These are phyloP conservation scores for Odocoileus hemionus DNA, from an alignment of 2,113 vertebrate genomes.

Conservation along the genomic window DNA sequence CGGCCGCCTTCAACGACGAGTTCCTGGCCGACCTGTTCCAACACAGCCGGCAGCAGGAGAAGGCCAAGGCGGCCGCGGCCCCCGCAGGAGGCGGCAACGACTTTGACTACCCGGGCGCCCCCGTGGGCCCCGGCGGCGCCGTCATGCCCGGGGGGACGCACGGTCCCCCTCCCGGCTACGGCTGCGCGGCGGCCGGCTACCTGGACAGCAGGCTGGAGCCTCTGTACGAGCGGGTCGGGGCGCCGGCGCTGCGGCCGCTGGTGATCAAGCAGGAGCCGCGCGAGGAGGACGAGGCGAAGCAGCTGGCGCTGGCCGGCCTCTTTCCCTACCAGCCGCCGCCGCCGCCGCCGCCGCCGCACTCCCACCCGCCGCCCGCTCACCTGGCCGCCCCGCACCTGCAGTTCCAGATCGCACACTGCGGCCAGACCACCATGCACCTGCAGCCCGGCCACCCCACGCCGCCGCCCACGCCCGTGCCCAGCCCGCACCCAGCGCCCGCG, in stretches of 20 bases:
- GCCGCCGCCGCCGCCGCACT: constrained; percentile 87
- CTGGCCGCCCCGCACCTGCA: constrained; percentile 92
- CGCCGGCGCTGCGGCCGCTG: constrained; percentile 87
- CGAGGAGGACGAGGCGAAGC: constrained; percentile 89
- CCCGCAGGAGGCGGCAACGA: constrained; percentile 78
- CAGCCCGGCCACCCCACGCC: constrained; percentile 96
- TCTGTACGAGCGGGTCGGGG: constrained; percentile 87
- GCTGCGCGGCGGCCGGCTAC: constrained; percentile 86
- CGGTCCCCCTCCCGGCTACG: constrained; percentile 79
- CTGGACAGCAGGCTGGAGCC: constrained; percentile 91
- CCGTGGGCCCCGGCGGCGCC: constrained; percentile 69
- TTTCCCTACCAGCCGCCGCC: constrained; percentile 86
- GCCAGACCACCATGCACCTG: constrained; percentile 96
- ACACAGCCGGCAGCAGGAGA: constrained; percentile 92
- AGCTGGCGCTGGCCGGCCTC: constrained; percentile 82
- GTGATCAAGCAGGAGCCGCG: constrained; percentile 96
- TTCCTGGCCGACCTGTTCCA: constrained; percentile 98
- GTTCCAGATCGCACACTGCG: constrained; percentile 96
- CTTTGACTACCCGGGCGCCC: constrained; percentile 83
- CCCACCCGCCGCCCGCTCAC: constrained; percentile 89
- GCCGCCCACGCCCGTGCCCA: constrained; percentile 96
- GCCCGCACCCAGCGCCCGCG: constrained; percentile 85
- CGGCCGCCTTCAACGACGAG: constrained; percentile 97
- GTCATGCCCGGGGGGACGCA: constrained; percentile 79
- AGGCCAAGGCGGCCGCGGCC: constrained; percentile 83